Evolutionary conservation across 1,140 invertebrate genomes (phyloP), one percentile per base, ranked within the genome.

Genomic region (Trichoplusia ni): DNA sequence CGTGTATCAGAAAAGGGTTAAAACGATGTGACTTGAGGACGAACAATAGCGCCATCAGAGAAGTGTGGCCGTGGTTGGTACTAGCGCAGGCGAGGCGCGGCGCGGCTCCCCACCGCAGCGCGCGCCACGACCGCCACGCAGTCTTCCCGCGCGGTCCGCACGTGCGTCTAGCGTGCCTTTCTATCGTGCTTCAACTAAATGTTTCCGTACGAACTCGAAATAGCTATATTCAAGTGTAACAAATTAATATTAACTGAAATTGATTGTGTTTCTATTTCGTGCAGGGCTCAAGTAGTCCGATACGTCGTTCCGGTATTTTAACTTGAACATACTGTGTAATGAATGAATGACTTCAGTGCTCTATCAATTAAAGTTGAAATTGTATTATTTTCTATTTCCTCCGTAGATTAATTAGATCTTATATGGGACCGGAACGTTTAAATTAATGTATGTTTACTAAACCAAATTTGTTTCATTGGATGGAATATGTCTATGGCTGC

Each of bases 101-200:
- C 68, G 65, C 71, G 65, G 71, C 74, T 67, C 82, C 80, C 83
- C 84, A 69, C 77, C 83, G 82, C 77, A 75, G 69, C 77, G 69
- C 80, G 78, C 79, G 73, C 70, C 67, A 49, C 75, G 69, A 82
- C 73, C 86, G 87, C 87, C 87, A 90, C 87, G 87, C 87, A 90
- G 87, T 90, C 87, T 90, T 90, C 83, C 84, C 85, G 85, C 87
- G 87, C 84, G 81, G 74, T 47, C 77, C 85, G 80, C 86, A 87
- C 87, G 84, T 90, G 87, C 79, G 75, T 79, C 80, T 82, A 84
- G 84, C 80, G 82, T 82, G 75, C 75, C 70, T 77, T 70, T 35
- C 77, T 71, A 78, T 64, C 63, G 65, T 63, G 59, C 67, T 64
- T 49, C 58, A 40, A 54, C 27, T 63, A 47, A 58, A 66, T 59